Percentiles rank a stretch among this genome's conserved stretches.
These are phyloP conservation scores for Phataginus tetradactyla DNA, from an alignment of 2,797 vertebrate genomes.

Conservation along the genomic window DNA sequence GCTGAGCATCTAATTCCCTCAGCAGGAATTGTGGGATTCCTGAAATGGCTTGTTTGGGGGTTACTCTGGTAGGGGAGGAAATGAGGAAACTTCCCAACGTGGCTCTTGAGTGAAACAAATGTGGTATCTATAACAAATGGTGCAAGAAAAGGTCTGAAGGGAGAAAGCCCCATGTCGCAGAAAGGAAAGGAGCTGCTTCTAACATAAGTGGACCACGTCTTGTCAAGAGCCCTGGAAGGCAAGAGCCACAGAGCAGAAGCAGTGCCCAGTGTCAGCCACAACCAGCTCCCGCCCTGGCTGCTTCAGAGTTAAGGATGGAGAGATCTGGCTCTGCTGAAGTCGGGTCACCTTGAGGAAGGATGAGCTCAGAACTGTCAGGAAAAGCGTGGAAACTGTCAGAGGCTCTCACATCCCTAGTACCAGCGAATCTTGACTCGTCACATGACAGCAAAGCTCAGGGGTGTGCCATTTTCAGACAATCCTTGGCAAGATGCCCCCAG, in stretches of 20 bases:
- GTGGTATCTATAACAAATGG: accelerated
- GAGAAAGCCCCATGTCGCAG: background rate
- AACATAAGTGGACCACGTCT: accelerated
- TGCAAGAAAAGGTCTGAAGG: accelerated
- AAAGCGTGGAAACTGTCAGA: conserved; percentile 21
- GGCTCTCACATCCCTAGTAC: background rate
- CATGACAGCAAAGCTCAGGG: conserved; percentile 37
- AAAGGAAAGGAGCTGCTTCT: background rate
- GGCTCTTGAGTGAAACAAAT: background rate
- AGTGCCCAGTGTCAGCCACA: accelerated
- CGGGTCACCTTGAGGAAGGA: conserved; percentile 52
- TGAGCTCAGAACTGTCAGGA: background rate
- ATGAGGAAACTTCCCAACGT: background rate
- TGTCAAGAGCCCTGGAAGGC: background rate
- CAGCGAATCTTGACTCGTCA: background rate
- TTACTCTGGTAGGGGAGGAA: background rate
- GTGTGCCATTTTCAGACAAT: background rate
- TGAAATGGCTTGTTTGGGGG: background rate
- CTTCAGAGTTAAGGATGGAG: background rate
- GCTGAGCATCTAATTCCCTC: background rate
- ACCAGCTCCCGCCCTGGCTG: background rate
- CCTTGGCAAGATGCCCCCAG: conserved; percentile 19
- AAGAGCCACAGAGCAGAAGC: background rate
- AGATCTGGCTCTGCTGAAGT: background rate
- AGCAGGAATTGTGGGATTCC: background rate